These are phyloP conservation scores for Cryptophagus acutangulus DNA, from an alignment of 2,888 invertebrate genomes.

Conservation along the genomic window DNA sequence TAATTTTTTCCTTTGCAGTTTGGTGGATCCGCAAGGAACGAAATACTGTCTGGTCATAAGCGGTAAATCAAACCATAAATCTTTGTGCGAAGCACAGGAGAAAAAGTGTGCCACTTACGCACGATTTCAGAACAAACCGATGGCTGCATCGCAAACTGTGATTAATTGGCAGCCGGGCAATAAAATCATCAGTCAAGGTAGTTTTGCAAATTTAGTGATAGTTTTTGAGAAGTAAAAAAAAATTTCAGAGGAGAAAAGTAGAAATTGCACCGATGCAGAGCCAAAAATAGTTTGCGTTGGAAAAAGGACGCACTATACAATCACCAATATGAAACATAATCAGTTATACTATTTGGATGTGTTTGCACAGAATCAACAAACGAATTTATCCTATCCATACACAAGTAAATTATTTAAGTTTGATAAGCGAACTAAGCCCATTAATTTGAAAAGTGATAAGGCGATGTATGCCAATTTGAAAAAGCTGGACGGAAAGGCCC, in stretches of 20 bases:
- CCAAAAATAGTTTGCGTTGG: conserved; percentile 50
- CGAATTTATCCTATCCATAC: conserved; percentile 52
- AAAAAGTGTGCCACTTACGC: conserved; percentile 30
- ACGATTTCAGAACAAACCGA: conserved; percentile 13
- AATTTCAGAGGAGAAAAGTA: too few relatives aligned
- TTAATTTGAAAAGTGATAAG: conserved; percentile 50
- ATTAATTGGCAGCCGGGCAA: too few relatives aligned
- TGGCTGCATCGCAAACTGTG: conserved; percentile 22
- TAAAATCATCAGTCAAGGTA: too few relatives aligned
- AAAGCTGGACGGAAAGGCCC: conserved; percentile 51
- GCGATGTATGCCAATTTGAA: conserved; percentile 50
- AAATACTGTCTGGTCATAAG: conserved; percentile 54
- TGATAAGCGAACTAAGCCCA: conserved; percentile 38
- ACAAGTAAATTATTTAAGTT: conserved; percentile 46
- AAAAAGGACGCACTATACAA: conserved; percentile 49
- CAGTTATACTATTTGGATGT: conserved; percentile 53
- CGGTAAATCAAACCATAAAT: conserved; percentile 45
- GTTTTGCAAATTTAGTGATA: too few relatives aligned
- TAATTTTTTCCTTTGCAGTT: conserved; percentile 33
- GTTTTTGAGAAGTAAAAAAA: too few relatives aligned
- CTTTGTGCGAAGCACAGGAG: conserved; percentile 50
- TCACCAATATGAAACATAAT: conserved; percentile 48
- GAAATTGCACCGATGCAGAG: conserved; percentile 10
- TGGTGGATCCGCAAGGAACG: conserved; percentile 50
- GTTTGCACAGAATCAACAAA: conserved; percentile 51